phyloP scores from a whole-genome alignment of 1,140 invertebrate species.

The Octopus sinensis region DNA sequence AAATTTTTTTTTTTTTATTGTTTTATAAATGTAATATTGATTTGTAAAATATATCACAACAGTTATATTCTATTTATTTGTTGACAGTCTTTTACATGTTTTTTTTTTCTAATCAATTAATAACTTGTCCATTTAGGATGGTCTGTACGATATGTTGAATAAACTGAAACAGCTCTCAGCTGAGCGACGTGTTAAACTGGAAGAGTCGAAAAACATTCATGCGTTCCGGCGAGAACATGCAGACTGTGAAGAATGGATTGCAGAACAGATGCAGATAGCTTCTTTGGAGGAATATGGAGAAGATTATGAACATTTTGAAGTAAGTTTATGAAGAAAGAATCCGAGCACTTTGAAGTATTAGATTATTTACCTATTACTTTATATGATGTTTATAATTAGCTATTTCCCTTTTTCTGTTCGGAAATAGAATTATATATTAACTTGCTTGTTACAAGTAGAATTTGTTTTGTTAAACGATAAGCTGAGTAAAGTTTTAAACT shows the following conservation, averaged over 20 bases:
- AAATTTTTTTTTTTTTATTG: no score
- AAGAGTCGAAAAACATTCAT: slow-evolving; percentile 87
- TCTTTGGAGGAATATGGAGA: slow-evolving; percentile 93
- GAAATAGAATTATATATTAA: no score
- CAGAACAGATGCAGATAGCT: slow-evolving; percentile 85
- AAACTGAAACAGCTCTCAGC: slow-evolving; percentile 78
- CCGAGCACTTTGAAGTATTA: no score
- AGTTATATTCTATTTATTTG: neutral
- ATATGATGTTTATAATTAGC: no score
- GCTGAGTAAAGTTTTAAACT: no score
- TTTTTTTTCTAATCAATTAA: no score
- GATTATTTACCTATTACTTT: no score
- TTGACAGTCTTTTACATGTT: no score
- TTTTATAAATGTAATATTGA: no score
- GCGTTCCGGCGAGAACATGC: slow-evolving; percentile 88
- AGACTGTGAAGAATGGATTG: slow-evolving; percentile 91
- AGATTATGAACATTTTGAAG: slow-evolving; percentile 92
- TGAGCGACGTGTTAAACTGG: slow-evolving; percentile 76
- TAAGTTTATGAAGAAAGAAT: slow-evolving; percentile 52
- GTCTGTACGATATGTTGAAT: slow-evolving; percentile 70
- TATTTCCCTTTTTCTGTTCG: no score
- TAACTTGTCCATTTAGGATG: slow-evolving; percentile 40
- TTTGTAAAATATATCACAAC: neutral
- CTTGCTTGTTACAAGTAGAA: no score
- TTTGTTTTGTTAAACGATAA: no score